Base-by-base conservation (phyloP, 2,797 vertebrate genomes). In the Vultur gryphus region DNA sequence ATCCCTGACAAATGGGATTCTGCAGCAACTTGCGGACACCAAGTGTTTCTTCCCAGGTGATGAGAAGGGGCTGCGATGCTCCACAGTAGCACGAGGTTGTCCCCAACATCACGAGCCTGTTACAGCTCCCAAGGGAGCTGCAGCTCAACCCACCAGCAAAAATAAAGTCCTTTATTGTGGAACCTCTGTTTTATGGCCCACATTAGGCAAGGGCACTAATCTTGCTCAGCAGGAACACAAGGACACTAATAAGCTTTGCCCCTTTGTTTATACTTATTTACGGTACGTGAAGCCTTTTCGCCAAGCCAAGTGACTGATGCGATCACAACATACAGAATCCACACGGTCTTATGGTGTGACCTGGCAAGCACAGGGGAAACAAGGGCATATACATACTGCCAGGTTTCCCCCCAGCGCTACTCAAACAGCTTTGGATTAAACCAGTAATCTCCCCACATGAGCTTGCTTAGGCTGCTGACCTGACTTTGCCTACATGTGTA, bases 201-300 rank as follows among this genome's bases (percentile, higher is more conserved):
- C 48, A 23, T 61, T 64, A 91, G 41, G 89, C 59, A 93, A 92
- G 58, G 91, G 82, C 92, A 67, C 70, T 96, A 96, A 96, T 96
- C 96, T 96, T 33, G 43, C 90, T 94, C 84, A 96, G 92, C 4
- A 3, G 87, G 52, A 93, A 79, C 86, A 93, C 48, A 92, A 94
- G 86, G 61, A 92, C 89, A 86, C 54, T 95, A 95, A 95, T 93
- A 96, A 96, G 89, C 93, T 95, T 97, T 95, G 62, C 39, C 76
- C 52, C 76, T 95, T 96, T 95, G 91, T 86, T 96, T 90, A 94
- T 95, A 93, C 93, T 93, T 71, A 59, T 48, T 92, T 86, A 79
- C 5, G 13, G 33, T 10, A 33, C 90, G 85, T 1, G 61, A 88
- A 84, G 79, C 79, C 43, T 95, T 95, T 78, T 59, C 62, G 26